Evolutionary conservation across 35 echinoderm and acorn worm genomes (phyloP).

Genomic region (Strongylocentrotus purpuratus): DNA sequence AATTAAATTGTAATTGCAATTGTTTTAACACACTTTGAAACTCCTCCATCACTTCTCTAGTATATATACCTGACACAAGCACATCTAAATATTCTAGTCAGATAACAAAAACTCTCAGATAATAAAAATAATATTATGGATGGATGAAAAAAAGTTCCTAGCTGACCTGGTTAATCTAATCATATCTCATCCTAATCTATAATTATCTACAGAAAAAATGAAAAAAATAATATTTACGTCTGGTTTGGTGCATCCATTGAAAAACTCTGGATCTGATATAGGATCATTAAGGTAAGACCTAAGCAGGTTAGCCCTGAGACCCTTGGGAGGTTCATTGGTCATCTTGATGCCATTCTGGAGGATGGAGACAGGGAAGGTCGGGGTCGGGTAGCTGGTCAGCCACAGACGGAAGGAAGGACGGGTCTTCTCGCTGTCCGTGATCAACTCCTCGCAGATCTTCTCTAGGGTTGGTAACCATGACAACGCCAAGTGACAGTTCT

Average conservation of each 20-base stretch:
- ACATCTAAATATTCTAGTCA: background rate
- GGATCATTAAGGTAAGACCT: constrained; percentile 97
- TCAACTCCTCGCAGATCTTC: constrained; percentile 95
- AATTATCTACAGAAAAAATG: background rate
- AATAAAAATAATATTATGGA: no score
- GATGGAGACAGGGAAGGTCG: constrained; percentile 92
- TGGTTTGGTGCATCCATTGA: constrained; percentile 92
- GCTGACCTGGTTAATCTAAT: background rate
- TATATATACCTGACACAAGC: no score
- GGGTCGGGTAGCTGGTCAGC: constrained; percentile 98
- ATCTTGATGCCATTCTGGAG: constrained; percentile 99
- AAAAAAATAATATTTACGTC: constrained; percentile 56
- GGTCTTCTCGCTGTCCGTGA: constrained; percentile 83
- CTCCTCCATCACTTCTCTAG: no score
- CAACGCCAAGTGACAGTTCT: constrained; percentile 94
- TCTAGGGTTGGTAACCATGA: constrained; percentile 95
- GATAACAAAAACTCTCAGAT: no score
- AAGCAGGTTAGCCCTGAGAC: constrained; percentile 91
- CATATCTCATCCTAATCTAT: background rate
- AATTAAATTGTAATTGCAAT: background rate
- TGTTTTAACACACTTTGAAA: background rate
- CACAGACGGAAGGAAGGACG: constrained; percentile 87
- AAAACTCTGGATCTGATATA: constrained; percentile 93
- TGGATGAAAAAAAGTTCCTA: no score
- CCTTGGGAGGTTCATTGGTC: constrained; percentile 99